phyloP scores from a whole-genome alignment of 2,888 invertebrate genomes.

The Xestia rhomboidea region DNA sequence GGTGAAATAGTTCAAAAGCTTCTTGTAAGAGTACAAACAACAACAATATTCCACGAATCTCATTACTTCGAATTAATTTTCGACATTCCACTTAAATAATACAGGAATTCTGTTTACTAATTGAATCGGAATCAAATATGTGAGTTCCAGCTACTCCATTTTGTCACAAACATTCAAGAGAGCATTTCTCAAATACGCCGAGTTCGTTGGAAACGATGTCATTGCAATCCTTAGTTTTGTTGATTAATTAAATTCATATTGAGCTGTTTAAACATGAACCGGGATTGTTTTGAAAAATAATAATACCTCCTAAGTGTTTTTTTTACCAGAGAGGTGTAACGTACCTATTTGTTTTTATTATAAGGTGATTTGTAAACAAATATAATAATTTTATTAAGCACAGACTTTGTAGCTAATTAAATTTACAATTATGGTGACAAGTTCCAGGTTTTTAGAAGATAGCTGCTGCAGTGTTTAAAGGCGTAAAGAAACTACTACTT shows the following conservation, averaged over 20 bases:
- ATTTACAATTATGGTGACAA: background rate
- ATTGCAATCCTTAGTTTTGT: background rate
- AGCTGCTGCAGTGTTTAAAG: background rate
- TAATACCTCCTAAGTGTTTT: no score
- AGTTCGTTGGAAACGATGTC: background rate
- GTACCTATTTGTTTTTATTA: background rate
- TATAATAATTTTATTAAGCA: background rate
- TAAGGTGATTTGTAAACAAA: background rate
- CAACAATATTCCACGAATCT: background rate
- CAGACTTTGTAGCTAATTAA: background rate
- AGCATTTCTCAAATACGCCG: conserved; percentile 6
- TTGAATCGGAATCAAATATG: conserved; percentile 22
- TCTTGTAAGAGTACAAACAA: background rate
- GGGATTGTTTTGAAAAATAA: background rate
- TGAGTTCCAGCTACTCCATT: conserved; percentile 7
- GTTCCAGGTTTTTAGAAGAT: background rate
- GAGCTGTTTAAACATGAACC: background rate
- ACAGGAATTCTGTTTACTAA: conserved; percentile 19
- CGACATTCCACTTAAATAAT: conserved; percentile 5
- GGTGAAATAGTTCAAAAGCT: conserved; percentile 1
- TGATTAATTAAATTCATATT: background rate
- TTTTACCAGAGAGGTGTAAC: background rate
- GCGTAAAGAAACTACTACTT: background rate
- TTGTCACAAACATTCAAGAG: background rate
- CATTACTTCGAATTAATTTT: conserved; percentile 3